A percentile compares a stretch with the other conserved stretches of the same genome.
phyloP scores from a whole-genome alignment of 2,888 invertebrate species.

The Branchellion lobata region DNA sequence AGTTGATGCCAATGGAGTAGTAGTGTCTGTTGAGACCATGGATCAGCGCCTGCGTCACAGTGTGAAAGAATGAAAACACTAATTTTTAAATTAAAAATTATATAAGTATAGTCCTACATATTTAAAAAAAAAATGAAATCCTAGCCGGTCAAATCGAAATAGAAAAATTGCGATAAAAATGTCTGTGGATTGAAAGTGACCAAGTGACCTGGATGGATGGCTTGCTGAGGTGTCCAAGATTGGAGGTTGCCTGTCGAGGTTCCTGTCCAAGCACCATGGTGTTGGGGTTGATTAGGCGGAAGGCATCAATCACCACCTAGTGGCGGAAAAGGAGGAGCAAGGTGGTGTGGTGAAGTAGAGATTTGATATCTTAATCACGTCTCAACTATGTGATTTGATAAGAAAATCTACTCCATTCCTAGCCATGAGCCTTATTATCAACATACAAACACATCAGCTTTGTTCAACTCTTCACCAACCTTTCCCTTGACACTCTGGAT shows the following conservation, averaged over 20 bases:
- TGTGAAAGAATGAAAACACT: no score
- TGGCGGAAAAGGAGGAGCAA: neutral
- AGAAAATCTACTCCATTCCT: neutral
- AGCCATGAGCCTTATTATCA: neutral
- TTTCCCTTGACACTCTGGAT: slow-evolving; percentile 96
- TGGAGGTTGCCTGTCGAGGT: slow-evolving; percentile 96
- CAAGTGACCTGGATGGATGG: slow-evolving; percentile 81
- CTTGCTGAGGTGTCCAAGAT: slow-evolving; percentile 95
- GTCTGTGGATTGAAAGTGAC: no score
- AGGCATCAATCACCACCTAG: slow-evolving; percentile 97
- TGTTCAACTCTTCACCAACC: slow-evolving; percentile 39
- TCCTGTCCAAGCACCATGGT: slow-evolving; percentile 99
- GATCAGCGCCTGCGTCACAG: slow-evolving; percentile 93
- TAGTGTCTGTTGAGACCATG: slow-evolving; percentile 98
- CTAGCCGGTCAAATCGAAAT: no score
- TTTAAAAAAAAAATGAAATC: no score
- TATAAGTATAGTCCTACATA: no score
- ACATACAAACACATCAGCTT: neutral
- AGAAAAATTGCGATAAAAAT: no score
- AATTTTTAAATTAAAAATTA: no score
- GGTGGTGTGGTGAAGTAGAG: neutral
- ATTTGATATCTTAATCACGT: no score
- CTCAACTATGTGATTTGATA: neutral
- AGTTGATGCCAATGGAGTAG: slow-evolving; percentile 98
- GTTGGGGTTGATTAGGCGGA: slow-evolving; percentile 96